phyloP scores from a whole-genome alignment of 2,797 vertebrate species.

The Echiichthys vipera region DNA sequence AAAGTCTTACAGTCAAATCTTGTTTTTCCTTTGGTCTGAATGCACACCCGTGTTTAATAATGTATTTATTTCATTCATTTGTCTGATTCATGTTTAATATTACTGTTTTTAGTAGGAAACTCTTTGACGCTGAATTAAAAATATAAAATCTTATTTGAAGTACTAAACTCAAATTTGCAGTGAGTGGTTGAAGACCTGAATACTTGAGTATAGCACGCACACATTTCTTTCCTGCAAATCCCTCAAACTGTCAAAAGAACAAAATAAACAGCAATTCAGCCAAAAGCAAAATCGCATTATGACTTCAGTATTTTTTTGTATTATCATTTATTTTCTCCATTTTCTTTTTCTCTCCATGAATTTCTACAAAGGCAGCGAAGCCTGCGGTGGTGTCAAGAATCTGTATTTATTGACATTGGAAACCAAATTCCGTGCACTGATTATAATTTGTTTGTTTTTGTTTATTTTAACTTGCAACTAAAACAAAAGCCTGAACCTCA shows the following conservation, averaged over 20 bases:
- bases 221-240: not conserved
- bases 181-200: not conserved
- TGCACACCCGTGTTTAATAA: not conserved
- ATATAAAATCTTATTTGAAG: not conserved
- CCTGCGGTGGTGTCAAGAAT: not conserved
- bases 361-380: not conserved
- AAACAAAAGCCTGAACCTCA: not conserved
- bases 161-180: too few species aligned
- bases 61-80: conserved; percentile 35
- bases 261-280: conserved; percentile 2
- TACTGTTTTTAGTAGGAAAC: not conserved
- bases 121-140: not conserved
- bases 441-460: too few species aligned
- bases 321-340: not conserved
- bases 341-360: not conserved
- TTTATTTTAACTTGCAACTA: too few species aligned
- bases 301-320: not conserved
- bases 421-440: not conserved
- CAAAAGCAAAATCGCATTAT: not conserved
- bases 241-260: not conserved
- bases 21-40: conserved; percentile 24
- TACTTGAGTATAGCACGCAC: not conserved
- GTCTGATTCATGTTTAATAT: not conserved
- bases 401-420: not conserved
- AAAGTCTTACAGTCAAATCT: conserved; percentile 55